Evolutionary conservation across 2,888 invertebrate genomes (phyloP).

Genomic region (Cataglyphis rosenhaueri): DNA sequence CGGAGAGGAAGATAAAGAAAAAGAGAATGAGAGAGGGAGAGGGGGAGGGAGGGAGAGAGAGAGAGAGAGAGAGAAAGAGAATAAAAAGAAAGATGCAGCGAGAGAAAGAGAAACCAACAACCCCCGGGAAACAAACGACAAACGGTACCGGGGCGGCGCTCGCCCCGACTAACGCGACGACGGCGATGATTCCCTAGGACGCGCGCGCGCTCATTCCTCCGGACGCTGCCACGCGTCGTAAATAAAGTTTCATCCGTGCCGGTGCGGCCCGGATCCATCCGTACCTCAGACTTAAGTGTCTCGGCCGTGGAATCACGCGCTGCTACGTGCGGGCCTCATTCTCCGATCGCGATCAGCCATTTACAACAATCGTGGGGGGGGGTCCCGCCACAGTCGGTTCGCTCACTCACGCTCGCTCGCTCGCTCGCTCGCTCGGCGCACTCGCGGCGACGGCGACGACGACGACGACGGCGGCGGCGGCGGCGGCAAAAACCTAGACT

Average conservation of each 20-base stretch:
- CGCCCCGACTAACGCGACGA: conserved; percentile 48
- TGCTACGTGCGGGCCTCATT: conserved; percentile 74
- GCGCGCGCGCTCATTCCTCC: neutral
- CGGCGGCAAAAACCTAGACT: conserved; percentile 62
- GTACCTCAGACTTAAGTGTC: conserved; percentile 67
- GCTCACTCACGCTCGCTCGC: conserved; percentile 20
- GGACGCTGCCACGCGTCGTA: conserved; percentile 16
- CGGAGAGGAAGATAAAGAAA: conserved; percentile 40
- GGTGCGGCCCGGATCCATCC: conserved; percentile 56
- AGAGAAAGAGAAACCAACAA: conserved; percentile 49
- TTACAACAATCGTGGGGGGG: conserved; percentile 76
- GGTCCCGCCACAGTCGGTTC: conserved; percentile 78
- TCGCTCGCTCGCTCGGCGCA: too few species aligned
- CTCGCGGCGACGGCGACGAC: neutral
- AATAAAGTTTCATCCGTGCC: conserved; percentile 20
- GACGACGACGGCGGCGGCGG: conserved; percentile 32
- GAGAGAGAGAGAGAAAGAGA: neutral
- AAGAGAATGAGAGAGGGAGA: conserved; percentile 13
- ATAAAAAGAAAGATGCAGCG: conserved; percentile 8
- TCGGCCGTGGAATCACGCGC: conserved; percentile 73
- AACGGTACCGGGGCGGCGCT: conserved; percentile 68
- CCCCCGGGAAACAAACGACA: conserved; percentile 62
- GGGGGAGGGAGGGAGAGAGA: neutral
- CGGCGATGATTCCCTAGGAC: conserved; percentile 58
- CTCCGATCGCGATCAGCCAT: conserved; percentile 79